These are phyloP conservation scores for Adelphocoris suturalis DNA, from an alignment of 2,888 invertebrate genomes.

Conservation along the genomic window DNA sequence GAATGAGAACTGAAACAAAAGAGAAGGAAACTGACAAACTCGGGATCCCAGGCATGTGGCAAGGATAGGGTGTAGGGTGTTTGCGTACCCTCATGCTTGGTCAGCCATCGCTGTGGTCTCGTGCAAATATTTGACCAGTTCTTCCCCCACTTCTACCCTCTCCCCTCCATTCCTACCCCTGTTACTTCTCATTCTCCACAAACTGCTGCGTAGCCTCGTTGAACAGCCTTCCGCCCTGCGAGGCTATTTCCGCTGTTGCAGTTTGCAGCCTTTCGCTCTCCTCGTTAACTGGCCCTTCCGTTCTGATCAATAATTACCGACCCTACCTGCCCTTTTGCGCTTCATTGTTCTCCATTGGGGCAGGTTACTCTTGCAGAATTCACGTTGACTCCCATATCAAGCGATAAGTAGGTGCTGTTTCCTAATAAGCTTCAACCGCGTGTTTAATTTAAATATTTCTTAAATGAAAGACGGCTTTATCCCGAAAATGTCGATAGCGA, in stretches of 20 bases:
- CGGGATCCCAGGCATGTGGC: conserved; percentile 31
- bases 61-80: conserved; percentile 49
- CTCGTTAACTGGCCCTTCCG: conserved; percentile 66
- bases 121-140: conserved; percentile 71
- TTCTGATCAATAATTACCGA: conserved; percentile 69
- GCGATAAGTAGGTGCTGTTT: too few species aligned
- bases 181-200: background rate
- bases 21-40: conserved; percentile 29
- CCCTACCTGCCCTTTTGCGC: background rate
- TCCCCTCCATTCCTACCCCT: background rate
- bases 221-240: background rate
- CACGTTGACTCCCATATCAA: background rate
- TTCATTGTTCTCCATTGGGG: conserved; percentile 4
- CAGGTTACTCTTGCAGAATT: background rate
- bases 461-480: too few species aligned
- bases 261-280: conserved; percentile 1
- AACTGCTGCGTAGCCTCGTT: conserved; percentile 51
- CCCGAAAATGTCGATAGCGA: too few species aligned
- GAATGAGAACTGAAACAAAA: conserved; percentile 63
- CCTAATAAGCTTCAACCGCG: too few species aligned
- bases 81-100: conserved; percentile 70
- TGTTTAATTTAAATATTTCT: too few species aligned
- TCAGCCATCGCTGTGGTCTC: conserved; percentile 69
- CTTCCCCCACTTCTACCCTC: conserved; percentile 8
- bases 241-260: conserved; percentile 28